A percentile compares a stretch with the other conserved stretches of the same genome.
Evolutionary conservation across 2,113 vertebrate genomes (phyloP).

Genomic region (Odobenus rosmarus): DNA sequence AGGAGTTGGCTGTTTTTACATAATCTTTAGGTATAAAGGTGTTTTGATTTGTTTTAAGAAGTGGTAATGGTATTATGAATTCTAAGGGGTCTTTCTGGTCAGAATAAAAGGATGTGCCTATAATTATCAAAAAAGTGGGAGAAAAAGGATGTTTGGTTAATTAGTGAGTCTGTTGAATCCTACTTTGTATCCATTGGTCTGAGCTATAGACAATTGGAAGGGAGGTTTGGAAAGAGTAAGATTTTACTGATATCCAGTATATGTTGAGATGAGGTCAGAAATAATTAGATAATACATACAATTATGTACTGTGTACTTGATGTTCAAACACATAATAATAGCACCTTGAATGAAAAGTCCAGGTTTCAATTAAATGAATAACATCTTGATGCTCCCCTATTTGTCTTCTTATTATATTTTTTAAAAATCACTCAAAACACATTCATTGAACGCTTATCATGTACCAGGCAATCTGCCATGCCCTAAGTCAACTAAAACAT

Average conservation of each 20-base stretch:
- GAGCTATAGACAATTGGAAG: neutral
- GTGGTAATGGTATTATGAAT: neutral
- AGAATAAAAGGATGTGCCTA: neutral
- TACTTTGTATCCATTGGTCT: neutral
- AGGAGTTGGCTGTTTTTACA: neutral
- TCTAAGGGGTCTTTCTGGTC: neutral
- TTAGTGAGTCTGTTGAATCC: neutral
- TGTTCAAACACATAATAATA: neutral
- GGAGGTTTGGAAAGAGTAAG: neutral
- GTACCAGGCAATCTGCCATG: neutral
- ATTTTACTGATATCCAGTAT: neutral
- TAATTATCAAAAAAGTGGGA: neutral
- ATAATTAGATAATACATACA: neutral
- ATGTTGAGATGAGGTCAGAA: neutral
- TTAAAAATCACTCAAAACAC: neutral
- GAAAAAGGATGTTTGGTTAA: neutral
- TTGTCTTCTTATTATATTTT: neutral
- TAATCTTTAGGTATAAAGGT: neutral
- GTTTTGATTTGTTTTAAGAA: slow-evolving; percentile 43
- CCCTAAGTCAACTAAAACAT: neutral
- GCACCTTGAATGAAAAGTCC: neutral
- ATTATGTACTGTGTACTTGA: neutral
- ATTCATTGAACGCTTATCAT: neutral
- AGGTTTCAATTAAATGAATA: neutral
- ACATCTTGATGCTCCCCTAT: neutral